These are phyloP conservation scores for Petromus typicus DNA, from an alignment of 2,113 vertebrate genomes.

Conservation along the genomic window DNA sequence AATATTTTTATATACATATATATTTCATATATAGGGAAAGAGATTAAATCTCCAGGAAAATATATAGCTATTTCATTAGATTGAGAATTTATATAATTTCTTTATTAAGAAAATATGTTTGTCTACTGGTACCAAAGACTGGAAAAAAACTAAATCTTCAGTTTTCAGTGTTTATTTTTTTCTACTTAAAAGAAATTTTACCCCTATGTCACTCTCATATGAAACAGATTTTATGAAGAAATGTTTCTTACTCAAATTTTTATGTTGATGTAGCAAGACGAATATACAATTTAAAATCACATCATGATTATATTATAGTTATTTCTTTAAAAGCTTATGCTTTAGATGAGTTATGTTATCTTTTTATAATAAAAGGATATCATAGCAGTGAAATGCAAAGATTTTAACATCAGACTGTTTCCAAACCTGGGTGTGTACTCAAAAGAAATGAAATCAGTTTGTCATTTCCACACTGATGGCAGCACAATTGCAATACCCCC, in stretches of 20 bases:
- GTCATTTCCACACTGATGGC: neutral
- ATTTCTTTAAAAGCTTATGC: neutral
- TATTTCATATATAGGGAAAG: no score
- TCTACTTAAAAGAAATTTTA: neutral
- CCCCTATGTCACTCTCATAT: neutral
- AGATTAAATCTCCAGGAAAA: neutral
- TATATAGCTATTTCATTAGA: neutral
- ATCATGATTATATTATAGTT: neutral
- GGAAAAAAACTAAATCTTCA: neutral
- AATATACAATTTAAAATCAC: neutral
- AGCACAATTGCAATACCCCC: neutral
- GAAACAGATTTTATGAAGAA: neutral
- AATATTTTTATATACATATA: neutral
- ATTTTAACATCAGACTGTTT: neutral
- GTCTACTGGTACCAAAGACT: neutral
- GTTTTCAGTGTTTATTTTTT: neutral
- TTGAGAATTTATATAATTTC: neutral
- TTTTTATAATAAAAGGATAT: neutral
- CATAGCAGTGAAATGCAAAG: neutral
- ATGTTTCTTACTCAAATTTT: neutral
- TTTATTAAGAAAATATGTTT: neutral
- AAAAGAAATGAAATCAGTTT: neutral
- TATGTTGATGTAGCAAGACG: neutral
- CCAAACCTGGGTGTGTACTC: neutral
- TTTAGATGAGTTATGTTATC: neutral